phyloP scores from a whole-genome alignment of 64 coral and sea anemone genomes.

The Trachythela sp. region DNA sequence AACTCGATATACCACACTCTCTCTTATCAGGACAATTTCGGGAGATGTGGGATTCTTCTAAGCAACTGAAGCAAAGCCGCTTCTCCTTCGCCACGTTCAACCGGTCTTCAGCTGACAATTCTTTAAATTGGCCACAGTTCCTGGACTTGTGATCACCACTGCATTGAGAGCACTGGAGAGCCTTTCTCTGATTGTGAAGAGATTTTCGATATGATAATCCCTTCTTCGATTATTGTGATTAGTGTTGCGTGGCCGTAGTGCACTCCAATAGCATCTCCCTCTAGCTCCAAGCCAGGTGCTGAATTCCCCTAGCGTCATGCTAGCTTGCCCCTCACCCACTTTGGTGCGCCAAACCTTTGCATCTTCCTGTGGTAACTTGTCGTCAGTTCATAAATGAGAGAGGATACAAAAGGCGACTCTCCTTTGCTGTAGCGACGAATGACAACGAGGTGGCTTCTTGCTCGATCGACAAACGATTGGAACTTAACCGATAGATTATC shows the following conservation, averaged over 20 bases:
- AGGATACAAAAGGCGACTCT: not conserved
- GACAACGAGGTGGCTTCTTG: not conserved
- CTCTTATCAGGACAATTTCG: not conserved
- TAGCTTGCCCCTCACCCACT: not conserved
- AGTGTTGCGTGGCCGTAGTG: not conserved
- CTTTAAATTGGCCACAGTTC: constrained; percentile 1
- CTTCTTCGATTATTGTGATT: not conserved
- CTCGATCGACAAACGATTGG: not conserved
- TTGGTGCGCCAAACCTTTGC: not conserved
- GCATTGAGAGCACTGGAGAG: not conserved
- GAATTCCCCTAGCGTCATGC: not conserved
- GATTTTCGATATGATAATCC: not conserved
- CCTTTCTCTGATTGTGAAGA: not conserved
- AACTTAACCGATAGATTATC: not conserved
- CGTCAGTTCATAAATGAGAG: not conserved
- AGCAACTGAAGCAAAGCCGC: not conserved
- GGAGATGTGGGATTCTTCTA: constrained; percentile 11
- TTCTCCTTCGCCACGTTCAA: not conserved
- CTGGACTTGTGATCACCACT: not conserved
- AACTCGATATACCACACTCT: not conserved
- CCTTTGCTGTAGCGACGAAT: not conserved
- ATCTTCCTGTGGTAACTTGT: constrained; percentile 13
- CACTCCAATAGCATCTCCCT: constrained; percentile 8
- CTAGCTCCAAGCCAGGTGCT: not conserved
- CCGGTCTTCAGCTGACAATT: not conserved